These are phyloP conservation scores for Suricata suricatta DNA, from an alignment of 2,113 vertebrate genomes.

Conservation along the genomic window DNA sequence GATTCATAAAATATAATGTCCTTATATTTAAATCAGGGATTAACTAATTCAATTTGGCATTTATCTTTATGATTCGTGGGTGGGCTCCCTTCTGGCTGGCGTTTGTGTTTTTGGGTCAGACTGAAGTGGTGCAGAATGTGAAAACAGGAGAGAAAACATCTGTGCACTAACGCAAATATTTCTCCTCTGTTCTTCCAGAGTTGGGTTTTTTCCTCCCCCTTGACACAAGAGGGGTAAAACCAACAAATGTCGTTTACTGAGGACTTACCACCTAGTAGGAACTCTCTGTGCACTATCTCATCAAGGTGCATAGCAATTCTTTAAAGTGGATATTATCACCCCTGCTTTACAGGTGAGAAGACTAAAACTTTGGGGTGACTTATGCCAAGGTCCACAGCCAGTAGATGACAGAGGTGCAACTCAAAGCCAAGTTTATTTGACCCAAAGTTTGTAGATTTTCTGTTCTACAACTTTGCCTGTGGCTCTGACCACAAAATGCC, in stretches of 20 bases:
- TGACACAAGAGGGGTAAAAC: conserved; percentile 9
- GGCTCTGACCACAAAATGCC: not conserved
- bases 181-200: conserved; percentile 19
- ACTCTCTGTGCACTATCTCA: not conserved
- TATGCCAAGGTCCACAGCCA: not conserved
- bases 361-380: not conserved
- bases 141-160: conserved; percentile 71
- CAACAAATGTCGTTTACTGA: not conserved
- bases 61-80: conserved; percentile 74
- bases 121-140: conserved; percentile 72
- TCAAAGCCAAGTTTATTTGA: conserved; percentile 4
- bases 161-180: conserved; percentile 57
- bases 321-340: not conserved
- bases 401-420: not conserved
- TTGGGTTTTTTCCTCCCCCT: not conserved
- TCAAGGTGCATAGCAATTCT: not conserved
- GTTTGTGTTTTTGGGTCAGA: conserved; percentile 72
- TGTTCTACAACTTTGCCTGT: not conserved
- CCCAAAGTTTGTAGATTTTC: not conserved
- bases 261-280: not conserved
- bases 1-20: conserved; percentile 71
- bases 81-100: conserved; percentile 73
- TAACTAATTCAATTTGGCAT: conserved; percentile 75
- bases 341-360: not conserved
- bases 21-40: conserved; percentile 71